Evolutionary conservation across 2,888 invertebrate species (phyloP).

Genomic region (Panopea generosa): DNA sequence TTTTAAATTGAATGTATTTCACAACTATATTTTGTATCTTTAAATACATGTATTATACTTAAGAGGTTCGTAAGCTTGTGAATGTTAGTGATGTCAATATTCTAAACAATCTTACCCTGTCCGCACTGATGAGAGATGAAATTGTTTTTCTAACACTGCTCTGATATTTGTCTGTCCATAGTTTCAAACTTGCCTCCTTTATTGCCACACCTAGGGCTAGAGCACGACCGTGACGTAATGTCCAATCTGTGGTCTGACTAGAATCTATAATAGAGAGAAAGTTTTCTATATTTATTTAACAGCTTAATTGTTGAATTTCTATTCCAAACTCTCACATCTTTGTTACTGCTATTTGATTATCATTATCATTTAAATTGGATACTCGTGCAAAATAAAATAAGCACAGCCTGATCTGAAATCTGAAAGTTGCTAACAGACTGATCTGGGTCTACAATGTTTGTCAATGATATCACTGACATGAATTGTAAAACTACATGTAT

Average conservation of each 20-base stretch:
- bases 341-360: background rate
- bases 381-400: no score
- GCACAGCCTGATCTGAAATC: no score
- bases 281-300: background rate
- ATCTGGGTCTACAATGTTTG: no score
- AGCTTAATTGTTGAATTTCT: background rate
- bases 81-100: no score
- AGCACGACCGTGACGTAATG: constrained; percentile 92
- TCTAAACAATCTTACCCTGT: constrained; percentile 89
- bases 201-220: constrained; percentile 94
- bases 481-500: no score
- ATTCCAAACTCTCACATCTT: background rate
- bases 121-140: constrained; percentile 90
- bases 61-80: no score
- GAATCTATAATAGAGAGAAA: constrained; percentile 24
- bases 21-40: no score
- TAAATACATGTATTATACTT: no score
- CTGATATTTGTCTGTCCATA: constrained; percentile 89
- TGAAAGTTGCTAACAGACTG: no score
- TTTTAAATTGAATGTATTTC: no score
- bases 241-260: constrained; percentile 85
- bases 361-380: background rate
- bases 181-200: constrained; percentile 91
- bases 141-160: constrained; percentile 90
- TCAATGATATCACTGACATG: no score